Percentiles rank a stretch among this genome's conserved stretches.
Evolutionary conservation across 2,113 vertebrate species (phyloP).

Genomic region (Parus major): DNA sequence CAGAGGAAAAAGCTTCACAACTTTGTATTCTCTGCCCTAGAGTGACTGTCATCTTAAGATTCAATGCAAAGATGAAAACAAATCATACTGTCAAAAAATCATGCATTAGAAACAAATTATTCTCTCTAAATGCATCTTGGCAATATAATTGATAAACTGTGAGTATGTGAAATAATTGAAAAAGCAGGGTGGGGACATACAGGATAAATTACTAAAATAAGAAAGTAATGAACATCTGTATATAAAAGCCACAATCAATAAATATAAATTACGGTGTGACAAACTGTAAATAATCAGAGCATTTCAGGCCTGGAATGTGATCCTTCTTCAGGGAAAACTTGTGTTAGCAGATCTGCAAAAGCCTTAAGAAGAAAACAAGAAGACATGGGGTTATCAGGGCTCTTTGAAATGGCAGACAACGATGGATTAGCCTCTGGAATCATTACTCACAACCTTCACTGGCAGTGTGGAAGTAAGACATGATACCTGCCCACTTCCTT

Average conservation of each 20-base stretch:
- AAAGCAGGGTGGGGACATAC: not conserved
- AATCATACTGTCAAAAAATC: conserved; percentile 62
- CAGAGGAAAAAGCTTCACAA: not conserved
- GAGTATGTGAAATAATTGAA: conserved; percentile 40
- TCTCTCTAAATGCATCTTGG: conserved; percentile 31
- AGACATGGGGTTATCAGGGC: not conserved
- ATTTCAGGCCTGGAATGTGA: conserved; percentile 35
- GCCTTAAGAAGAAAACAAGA: not conserved
- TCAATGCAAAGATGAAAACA: conserved; percentile 42
- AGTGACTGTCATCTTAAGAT: not conserved
- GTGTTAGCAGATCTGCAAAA: not conserved
- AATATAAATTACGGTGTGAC: conserved; percentile 38
- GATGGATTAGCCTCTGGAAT: not conserved
- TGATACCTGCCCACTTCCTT: not conserved
- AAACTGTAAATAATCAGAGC: conserved; percentile 62
- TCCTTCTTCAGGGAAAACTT: conserved; percentile 44
- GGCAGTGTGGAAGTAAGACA: not conserved
- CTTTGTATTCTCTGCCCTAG: not conserved
- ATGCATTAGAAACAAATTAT: conserved; percentile 47
- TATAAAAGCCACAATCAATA: conserved; percentile 63
- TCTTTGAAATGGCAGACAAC: not conserved
- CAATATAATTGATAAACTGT: conserved; percentile 54
- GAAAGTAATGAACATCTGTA: conserved; percentile 60
- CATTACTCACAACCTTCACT: not conserved
- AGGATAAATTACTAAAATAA: conserved; percentile 56